Conservation (phyloP, 1,140 invertebrate genomes). For the Eulimnadia texana region DNA sequence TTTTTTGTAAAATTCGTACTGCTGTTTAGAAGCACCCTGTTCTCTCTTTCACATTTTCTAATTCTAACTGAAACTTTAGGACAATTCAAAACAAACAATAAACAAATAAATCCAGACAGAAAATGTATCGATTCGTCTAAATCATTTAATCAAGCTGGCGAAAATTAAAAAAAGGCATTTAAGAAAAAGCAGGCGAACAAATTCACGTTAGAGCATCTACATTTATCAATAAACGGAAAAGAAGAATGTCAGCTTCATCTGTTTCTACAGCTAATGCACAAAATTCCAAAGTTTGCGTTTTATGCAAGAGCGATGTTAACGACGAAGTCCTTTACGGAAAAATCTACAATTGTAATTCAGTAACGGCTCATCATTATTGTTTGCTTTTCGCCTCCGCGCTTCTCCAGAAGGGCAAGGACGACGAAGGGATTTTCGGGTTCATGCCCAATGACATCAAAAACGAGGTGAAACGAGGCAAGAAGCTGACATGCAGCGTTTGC, state of each 20-base stretch:
- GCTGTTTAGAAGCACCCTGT: no score
- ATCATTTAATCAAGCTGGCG: no score
- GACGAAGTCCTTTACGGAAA: slow-evolving; percentile 32
- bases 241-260: no score
- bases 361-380: slow-evolving; percentile 7
- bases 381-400: slow-evolving; percentile 42
- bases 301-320: slow-evolving; percentile 32
- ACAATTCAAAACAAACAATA: no score
- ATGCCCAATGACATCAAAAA: slow-evolving; percentile 39
- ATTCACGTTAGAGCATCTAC: background rate
- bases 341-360: background rate
- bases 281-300: slow-evolving; percentile 34
- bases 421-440: slow-evolving; percentile 47
- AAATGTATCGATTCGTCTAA: no score
- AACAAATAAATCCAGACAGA: no score
- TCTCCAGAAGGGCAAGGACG: slow-evolving; percentile 39
- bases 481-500: slow-evolving; percentile 43
- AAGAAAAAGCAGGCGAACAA: background rate
- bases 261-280: slow-evolving; percentile 37
- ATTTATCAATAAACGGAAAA: no score
- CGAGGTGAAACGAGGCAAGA: slow-evolving; percentile 38
- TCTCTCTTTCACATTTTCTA: no score
- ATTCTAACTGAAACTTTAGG: no score
- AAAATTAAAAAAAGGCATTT: background rate
- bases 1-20: no score